Base-by-base conservation (phyloP, 2,888 invertebrate species). In the Alentia gelatinosa region DNA sequence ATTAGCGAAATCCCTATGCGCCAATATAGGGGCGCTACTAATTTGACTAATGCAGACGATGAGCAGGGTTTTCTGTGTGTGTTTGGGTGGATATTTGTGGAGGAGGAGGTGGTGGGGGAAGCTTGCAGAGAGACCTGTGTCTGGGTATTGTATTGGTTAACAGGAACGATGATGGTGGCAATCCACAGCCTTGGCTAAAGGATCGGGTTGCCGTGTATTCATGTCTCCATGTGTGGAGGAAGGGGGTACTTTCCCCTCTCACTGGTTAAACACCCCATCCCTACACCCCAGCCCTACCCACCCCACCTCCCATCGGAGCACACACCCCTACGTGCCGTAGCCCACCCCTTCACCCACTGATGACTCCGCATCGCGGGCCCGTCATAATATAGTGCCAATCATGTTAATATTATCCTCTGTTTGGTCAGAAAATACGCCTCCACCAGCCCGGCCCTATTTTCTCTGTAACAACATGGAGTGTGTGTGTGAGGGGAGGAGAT, bases 371-470 rank as follows among this genome's bases (percentile, higher is more conserved):
- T 83, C 19, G 83, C 39, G 23, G 37, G 39, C 83, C 40, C 39
- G 83, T 40, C 83, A 83, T 83, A 83, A 83, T 83, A 83, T 83
- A 83, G 83, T 83, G 83, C 83, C 83, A 83, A 83, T 83, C 83
- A 83, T 83, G 83, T 83, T 83, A 83, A 83, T 83, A 83, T 83
- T 83, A 23, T 23, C 83, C 40, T 30, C 40, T 83, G 83, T 83
- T 83, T 83, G 83, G 12, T 83, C 83, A 37, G 37, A 83, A 35
- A 83, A 83, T 83, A 83, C 83, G 39, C 39, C 39, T 35, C 40
- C 56, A n/a, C 39, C 40, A n/a, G 39, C 39, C 1, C 39, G 83
- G 68, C 37, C 40, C 23, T 83, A 83, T 83, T 83, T 83, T 83
- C 83, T 83, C 40, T n/a, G 83, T 23, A 40, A 83, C 83, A 83